These are phyloP conservation scores for Scortum barcoo DNA, from an alignment of 2,113 vertebrate species.

Conservation along the genomic window DNA sequence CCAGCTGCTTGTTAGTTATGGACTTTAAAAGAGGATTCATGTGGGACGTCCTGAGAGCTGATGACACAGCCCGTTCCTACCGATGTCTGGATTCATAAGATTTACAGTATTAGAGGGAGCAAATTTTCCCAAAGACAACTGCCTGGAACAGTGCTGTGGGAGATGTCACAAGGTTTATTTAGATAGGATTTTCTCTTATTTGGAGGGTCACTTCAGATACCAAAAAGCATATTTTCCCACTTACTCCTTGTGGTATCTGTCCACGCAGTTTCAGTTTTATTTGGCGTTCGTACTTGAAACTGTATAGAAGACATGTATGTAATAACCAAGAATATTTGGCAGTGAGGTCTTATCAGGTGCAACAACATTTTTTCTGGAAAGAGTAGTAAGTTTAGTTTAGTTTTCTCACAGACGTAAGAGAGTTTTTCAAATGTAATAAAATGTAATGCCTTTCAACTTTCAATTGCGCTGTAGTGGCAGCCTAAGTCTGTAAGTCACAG, in stretches of 20 bases:
- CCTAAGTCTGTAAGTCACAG: not conserved
- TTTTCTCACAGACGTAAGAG: not conserved
- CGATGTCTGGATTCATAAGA: constrained; percentile 24
- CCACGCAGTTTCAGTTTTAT: constrained; percentile 20
- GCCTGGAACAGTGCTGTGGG: constrained; percentile 17
- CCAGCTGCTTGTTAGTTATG: constrained; percentile 68
- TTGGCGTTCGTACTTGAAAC: not conserved
- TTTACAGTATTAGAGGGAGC: constrained; percentile 16
- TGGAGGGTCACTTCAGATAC: constrained; percentile 43
- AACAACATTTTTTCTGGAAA: constrained; percentile 12
- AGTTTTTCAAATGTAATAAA: not conserved
- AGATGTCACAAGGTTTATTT: constrained; percentile 44
- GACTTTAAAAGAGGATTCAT: constrained; percentile 58
- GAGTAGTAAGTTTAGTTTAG: not conserved
- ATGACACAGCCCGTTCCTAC: constrained; percentile 27
- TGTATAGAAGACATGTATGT: not conserved
- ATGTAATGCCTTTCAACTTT: not conserved
- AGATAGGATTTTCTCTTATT: constrained; percentile 34
- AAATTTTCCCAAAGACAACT: constrained; percentile 31
- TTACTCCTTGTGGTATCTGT: constrained; percentile 5
- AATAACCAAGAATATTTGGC: constrained; percentile 6
- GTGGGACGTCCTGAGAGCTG: constrained; percentile 62
- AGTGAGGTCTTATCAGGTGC: not conserved
- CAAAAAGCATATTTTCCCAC: constrained; percentile 44
- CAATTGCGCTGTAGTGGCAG: not conserved